Percentiles rank a stretch among this genome's conserved stretches.
phyloP scores from a whole-genome alignment of 2,797 vertebrate genomes.

The Onychomys leucogaster region DNA sequence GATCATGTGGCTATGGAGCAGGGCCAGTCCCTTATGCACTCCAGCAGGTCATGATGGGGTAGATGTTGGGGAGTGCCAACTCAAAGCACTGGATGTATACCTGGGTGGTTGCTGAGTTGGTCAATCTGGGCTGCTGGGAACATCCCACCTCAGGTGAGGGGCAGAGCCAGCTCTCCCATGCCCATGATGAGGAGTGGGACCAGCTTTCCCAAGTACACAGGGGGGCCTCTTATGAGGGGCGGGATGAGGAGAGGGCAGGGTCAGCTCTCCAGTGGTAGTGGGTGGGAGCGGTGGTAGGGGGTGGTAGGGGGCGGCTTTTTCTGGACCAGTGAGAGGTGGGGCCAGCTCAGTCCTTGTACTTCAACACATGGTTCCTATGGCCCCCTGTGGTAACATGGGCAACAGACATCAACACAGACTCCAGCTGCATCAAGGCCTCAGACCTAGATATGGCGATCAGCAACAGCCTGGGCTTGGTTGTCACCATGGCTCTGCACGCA shows the following conservation, averaged over 20 bases:
- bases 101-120: neutral
- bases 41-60: neutral
- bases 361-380: neutral
- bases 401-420: neutral
- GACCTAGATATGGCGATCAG: neutral
- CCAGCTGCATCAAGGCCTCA: neutral
- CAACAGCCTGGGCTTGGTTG: neutral
- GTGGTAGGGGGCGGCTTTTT: neutral
- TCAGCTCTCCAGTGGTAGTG: neutral
- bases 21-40: neutral
- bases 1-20: neutral
- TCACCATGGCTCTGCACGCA: neutral
- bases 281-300: neutral
- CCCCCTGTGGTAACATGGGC: neutral
- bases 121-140: neutral
- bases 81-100: neutral
- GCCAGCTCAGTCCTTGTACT: neutral
- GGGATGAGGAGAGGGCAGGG: neutral
- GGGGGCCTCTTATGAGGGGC: neutral
- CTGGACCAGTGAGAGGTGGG: neutral
- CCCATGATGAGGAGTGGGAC: neutral
- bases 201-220: neutral
- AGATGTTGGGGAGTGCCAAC: neutral
- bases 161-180: neutral
- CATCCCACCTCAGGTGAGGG: neutral